Conservation (phyloP, 2,888 invertebrate genomes). For the Quadriops clusia region DNA sequence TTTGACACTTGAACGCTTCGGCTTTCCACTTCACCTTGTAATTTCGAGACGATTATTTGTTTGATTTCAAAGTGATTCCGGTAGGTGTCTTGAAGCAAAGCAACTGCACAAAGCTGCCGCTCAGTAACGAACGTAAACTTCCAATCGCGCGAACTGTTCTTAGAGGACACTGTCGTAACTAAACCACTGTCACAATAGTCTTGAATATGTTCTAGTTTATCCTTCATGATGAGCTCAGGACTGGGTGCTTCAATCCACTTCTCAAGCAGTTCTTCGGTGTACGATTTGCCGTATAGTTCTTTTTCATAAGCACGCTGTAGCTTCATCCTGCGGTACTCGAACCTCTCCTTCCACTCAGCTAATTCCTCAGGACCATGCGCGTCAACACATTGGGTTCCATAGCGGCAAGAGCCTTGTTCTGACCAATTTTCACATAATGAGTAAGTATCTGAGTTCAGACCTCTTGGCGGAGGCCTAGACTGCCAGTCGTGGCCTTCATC, state of each 20-base stretch:
- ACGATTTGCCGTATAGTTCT: conserved; percentile 44
- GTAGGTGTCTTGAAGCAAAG: conserved; percentile 57
- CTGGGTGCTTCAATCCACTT: conserved; percentile 49
- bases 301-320: conserved; percentile 53
- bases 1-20: conserved; percentile 24
- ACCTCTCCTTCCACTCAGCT: conserved; percentile 61
- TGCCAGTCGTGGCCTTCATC: conserved; percentile 59
- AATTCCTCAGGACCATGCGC: conserved; percentile 63
- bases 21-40: no score
- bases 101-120: conserved; percentile 45
- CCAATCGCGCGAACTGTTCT: conserved; percentile 50
- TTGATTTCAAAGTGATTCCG: conserved; percentile 54
- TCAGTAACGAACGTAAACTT: conserved; percentile 44
- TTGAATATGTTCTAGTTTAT: conserved; percentile 47
- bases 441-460: conserved; percentile 52
- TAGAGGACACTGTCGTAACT: conserved; percentile 48
- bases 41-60: no score
- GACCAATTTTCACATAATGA: conserved; percentile 48
- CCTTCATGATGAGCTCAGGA: conserved; percentile 50
- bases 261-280: conserved; percentile 53
- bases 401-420: conserved; percentile 47
- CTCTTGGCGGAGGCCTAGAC: conserved; percentile 57
- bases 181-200: conserved; percentile 47
- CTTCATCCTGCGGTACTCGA: conserved; percentile 53
- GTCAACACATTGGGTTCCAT: conserved; percentile 60